Percentiles rank a stretch among this genome's conserved stretches.
Evolutionary conservation across 2,888 invertebrate genomes (phyloP).

Genomic region (Cancer borealis): DNA sequence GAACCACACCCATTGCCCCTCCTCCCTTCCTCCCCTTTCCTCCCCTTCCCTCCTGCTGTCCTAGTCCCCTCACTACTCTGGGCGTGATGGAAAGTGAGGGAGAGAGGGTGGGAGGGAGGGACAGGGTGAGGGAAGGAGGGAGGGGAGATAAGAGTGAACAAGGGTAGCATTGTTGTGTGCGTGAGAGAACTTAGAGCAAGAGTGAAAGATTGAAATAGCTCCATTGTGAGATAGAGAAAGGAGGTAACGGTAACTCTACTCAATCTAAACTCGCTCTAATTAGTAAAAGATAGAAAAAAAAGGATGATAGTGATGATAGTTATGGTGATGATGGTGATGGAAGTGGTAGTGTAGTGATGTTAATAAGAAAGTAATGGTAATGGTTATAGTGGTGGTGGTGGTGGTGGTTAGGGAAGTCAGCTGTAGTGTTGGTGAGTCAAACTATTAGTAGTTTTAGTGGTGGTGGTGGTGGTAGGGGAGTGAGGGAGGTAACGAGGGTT

Average conservation of each 20-base stretch:
- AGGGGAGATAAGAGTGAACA: background rate
- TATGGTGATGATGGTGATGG: background rate
- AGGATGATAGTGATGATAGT: background rate
- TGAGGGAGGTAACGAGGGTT: background rate
- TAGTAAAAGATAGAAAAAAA: no score
- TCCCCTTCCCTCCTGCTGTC: no score
- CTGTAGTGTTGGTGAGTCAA: background rate
- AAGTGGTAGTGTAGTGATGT: background rate
- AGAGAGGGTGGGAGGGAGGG: background rate
- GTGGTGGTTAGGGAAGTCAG: background rate
- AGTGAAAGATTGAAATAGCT: background rate
- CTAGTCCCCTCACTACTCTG: no score
- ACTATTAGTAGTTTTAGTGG: background rate
- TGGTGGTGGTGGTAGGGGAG: background rate
- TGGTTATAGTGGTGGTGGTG: background rate
- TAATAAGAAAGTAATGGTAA: background rate
- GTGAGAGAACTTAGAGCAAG: background rate
- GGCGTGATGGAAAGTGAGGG: background rate
- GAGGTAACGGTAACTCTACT: background rate
- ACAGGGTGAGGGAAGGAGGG: background rate
- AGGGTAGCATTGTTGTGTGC: background rate
- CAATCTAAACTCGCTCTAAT: no score
- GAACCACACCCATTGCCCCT: no score
- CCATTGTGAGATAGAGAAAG: background rate
- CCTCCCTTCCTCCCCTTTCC: no score